A percentile compares a stretch with the other conserved stretches of the same genome.
phyloP scores from a whole-genome alignment of 2,888 invertebrate species.

The Polylopha cassiicola region DNA sequence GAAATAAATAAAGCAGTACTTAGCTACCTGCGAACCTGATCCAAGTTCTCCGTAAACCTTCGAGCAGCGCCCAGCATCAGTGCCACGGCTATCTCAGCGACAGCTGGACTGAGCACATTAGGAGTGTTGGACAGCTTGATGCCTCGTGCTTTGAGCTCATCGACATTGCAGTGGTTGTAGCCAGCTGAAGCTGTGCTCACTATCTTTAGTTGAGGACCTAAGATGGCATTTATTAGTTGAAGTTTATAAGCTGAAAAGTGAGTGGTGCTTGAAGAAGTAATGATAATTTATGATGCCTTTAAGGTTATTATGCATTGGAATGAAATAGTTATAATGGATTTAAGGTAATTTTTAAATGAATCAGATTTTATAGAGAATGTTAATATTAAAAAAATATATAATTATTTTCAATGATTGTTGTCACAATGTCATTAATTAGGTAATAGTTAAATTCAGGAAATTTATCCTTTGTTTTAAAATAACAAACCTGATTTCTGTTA shows the following conservation, averaged over 20 bases:
- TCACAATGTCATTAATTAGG: too few species aligned
- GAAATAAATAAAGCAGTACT: slow-evolving; percentile 6
- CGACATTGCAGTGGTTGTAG: slow-evolving; percentile 89
- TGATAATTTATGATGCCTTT: too few species aligned
- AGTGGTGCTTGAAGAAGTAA: too few species aligned
- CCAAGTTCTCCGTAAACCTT: slow-evolving; percentile 86
- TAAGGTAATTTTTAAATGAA: too few species aligned
- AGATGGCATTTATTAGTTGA: not conserved
- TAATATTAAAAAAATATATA: too few species aligned
- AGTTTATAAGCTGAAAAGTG: not conserved
- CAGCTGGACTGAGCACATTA: slow-evolving; percentile 84
- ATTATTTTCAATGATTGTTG: too few species aligned
- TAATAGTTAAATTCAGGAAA: too few species aligned
- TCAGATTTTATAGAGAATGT: too few species aligned
- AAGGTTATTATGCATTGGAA: too few species aligned
- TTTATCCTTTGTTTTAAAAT: too few species aligned
- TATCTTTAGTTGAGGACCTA: slow-evolving; percentile 84
- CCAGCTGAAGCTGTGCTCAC: slow-evolving; percentile 93
- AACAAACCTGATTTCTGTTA: too few species aligned
- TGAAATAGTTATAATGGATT: too few species aligned
- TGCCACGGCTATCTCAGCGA: slow-evolving; percentile 89
- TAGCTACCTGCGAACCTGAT: slow-evolving; percentile 81
- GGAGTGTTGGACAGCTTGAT: slow-evolving; percentile 91
- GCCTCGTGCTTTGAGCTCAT: slow-evolving; percentile 83
- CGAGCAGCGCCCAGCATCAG: slow-evolving; percentile 86